Percentiles rank a stretch among this genome's conserved stretches.
These are phyloP conservation scores for Sebastes cheni DNA, from an alignment of 2,797 vertebrate species.

Conservation along the genomic window DNA sequence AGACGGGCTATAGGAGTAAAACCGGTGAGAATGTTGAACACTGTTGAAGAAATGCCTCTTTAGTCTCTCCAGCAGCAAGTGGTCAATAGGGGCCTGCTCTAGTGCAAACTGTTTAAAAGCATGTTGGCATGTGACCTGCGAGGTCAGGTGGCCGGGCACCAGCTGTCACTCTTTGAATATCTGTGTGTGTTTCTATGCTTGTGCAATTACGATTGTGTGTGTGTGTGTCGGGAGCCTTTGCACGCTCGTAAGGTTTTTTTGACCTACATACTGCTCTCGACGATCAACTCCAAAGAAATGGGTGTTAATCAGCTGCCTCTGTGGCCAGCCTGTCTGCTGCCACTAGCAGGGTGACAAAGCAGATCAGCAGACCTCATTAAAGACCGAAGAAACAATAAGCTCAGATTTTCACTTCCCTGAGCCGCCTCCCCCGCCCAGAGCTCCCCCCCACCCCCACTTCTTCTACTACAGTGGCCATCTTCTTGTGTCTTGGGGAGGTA, in stretches of 20 bases:
- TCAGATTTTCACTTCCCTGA: conserved; percentile 66
- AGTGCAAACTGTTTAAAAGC: conserved; percentile 36
- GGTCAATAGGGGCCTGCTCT: conserved; percentile 21
- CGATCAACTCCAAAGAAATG: conserved; percentile 63
- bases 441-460: background rate
- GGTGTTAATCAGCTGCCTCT: conserved; percentile 70
- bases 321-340: conserved; percentile 42
- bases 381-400: conserved; percentile 68
- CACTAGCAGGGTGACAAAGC: conserved; percentile 62
- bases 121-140: conserved; percentile 62
- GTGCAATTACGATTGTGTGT: background rate
- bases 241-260: conserved; percentile 39
- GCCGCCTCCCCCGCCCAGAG: background rate
- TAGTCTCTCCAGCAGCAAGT: conserved; percentile 3
- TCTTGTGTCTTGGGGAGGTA: background rate
- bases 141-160: conserved; percentile 60
- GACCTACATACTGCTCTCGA: conserved; percentile 74
- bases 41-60: conserved; percentile 7
- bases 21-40: conserved; percentile 29
- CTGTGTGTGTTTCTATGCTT: background rate
- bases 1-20: background rate
- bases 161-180: conserved; percentile 69
- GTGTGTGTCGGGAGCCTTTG: conserved; percentile 19
- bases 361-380: conserved; percentile 75
- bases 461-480: background rate